phyloP scores from a whole-genome alignment of 2,888 invertebrate species.

The Amphipoea oculea region DNA sequence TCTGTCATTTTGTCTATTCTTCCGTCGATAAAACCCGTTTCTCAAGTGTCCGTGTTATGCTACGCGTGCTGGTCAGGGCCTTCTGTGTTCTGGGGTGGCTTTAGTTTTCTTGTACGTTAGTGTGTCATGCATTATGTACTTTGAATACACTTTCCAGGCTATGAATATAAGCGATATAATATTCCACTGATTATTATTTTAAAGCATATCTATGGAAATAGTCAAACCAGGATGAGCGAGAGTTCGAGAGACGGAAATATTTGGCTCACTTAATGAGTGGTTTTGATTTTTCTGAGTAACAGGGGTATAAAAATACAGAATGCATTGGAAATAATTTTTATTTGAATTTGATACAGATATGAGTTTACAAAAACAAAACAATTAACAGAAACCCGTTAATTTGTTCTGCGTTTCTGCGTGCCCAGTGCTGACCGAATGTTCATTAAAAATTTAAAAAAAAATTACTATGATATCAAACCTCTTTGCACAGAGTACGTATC shows the following conservation, averaged over 20 bases:
- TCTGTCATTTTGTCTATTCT: no score
- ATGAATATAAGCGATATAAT: not conserved
- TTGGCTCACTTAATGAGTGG: not conserved
- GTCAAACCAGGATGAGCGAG: not conserved
- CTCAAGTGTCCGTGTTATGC: no score
- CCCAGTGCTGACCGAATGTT: not conserved
- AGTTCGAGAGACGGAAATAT: not conserved
- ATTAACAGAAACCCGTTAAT: not conserved
- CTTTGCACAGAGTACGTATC: conserved; percentile 94
- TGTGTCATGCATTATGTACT: not conserved
- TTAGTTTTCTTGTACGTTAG: not conserved
- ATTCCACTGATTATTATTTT: not conserved
- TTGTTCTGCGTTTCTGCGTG: not conserved
- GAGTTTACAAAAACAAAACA: not conserved
- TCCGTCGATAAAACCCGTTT: no score
- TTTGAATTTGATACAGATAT: not conserved
- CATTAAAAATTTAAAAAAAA: not conserved
- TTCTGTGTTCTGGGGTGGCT: not conserved
- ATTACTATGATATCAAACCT: not conserved
- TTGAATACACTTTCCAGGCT: not conserved
- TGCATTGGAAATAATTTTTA: not conserved
- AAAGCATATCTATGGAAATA: not conserved
- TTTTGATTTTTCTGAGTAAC: not conserved
- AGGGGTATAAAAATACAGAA: not conserved
- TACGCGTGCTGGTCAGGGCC: not conserved